These are phyloP conservation scores for Papilio elwesi DNA, from an alignment of 2,888 invertebrate genomes.

Conservation along the genomic window DNA sequence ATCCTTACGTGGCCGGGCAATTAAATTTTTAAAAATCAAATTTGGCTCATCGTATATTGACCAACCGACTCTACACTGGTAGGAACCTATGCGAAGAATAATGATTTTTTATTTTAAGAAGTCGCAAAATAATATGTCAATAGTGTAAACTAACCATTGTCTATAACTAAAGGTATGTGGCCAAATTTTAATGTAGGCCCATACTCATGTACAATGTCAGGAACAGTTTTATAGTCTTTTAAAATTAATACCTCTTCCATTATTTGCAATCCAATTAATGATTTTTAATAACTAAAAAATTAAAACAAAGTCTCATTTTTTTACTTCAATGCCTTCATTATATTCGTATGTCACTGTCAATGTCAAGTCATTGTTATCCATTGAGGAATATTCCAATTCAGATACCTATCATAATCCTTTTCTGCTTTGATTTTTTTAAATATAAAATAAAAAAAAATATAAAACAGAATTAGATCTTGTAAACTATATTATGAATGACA, in stretches of 20 bases:
- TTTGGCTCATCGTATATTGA: constrained; percentile 90
- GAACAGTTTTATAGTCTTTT: constrained; percentile 88
- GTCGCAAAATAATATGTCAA: constrained; percentile 2
- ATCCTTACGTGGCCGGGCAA: constrained; percentile 95
- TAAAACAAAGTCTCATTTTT: not conserved
- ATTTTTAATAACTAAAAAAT: not conserved
- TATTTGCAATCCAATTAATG: constrained; percentile 12
- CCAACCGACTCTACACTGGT: constrained; percentile 96
- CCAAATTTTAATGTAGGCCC: constrained; percentile 84
- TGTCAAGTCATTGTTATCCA: too few relatives aligned
- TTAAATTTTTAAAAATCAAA: constrained; percentile 93
- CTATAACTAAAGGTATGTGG: constrained; percentile 91
- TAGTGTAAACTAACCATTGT: constrained; percentile 88
- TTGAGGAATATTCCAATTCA: too few relatives aligned
- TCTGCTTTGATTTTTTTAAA: too few relatives aligned
- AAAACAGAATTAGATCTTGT: too few relatives aligned
- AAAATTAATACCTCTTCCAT: constrained; percentile 84
- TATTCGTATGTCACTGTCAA: too few relatives aligned
- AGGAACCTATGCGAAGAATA: constrained; percentile 85
- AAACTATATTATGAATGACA: too few relatives aligned
- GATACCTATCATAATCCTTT: too few relatives aligned
- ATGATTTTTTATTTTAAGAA: not conserved
- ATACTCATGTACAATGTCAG: constrained; percentile 90
- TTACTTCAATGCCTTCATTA: not conserved
- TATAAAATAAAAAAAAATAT: too few relatives aligned